phyloP scores from a whole-genome alignment of 2,113 vertebrate genomes.

The Megaceryle maxima region DNA sequence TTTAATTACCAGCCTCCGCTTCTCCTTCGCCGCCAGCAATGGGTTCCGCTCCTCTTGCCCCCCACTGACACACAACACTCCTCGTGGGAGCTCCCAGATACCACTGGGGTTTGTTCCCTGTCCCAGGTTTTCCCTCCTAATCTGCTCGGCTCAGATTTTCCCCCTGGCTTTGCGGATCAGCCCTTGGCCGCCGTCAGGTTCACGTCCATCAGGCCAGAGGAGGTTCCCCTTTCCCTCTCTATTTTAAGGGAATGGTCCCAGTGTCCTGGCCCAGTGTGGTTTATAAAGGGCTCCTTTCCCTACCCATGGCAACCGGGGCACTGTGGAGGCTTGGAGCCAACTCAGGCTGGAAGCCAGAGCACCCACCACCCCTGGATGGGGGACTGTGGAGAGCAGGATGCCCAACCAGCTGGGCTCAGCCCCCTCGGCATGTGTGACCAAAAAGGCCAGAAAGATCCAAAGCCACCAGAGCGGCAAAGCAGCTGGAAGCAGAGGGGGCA shows the following conservation, averaged over 20 bases:
- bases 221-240: not conserved
- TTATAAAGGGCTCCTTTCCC: not conserved
- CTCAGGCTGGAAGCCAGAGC: not conserved
- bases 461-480: not conserved
- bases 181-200: not conserved
- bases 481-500: not conserved
- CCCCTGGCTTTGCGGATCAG: not conserved
- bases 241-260: not conserved
- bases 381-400: accelerated
- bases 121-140: not conserved
- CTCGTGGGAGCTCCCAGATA: not conserved
- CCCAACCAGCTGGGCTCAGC: not conserved
- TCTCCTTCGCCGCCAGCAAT: not conserved
- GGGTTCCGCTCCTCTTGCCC: not conserved
- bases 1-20: not conserved
- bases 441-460: no score
- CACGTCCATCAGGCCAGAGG: accelerated
- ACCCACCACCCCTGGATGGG: not conserved
- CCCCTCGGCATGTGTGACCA: accelerated
- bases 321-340: not conserved
- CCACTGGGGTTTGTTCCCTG: not conserved
- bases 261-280: not conserved
- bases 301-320: no score
- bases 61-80: accelerated
- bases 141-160: not conserved